These are phyloP conservation scores for Bradypodion pumilum DNA, from an alignment of 2,797 vertebrate species.

Conservation along the genomic window DNA sequence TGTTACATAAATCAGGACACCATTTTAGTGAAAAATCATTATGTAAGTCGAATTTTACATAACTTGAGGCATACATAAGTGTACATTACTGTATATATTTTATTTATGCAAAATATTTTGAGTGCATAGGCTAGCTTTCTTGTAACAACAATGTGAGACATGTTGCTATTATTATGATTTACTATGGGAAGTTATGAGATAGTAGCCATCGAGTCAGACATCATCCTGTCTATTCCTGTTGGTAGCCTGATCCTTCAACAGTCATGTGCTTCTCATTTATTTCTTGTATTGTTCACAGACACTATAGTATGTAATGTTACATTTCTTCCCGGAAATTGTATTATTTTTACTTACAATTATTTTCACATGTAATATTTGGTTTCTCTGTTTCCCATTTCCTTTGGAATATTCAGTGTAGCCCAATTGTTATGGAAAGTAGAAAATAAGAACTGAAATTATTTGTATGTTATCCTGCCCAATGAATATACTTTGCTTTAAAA, in stretches of 20 bases:
- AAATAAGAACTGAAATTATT: neutral
- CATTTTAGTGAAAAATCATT: too few relatives aligned
- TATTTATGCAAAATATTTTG: neutral
- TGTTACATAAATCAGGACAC: too few relatives aligned
- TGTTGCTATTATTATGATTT: neutral
- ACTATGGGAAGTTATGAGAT: neutral
- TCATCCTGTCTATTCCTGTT: neutral
- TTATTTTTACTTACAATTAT: neutral
- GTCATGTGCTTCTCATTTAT: neutral
- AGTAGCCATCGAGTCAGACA: neutral
- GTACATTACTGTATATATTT: too few relatives aligned
- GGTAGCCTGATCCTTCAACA: neutral
- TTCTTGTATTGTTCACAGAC: too few relatives aligned
- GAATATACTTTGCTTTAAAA: slow-evolving; percentile 6
- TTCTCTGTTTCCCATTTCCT: neutral
- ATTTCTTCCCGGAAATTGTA: too few relatives aligned
- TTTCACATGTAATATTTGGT: neutral
- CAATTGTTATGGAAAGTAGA: neutral
- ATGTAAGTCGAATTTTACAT: too few relatives aligned
- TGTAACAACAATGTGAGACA: neutral
- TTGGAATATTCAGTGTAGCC: neutral
- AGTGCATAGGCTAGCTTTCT: neutral
- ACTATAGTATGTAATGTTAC: neutral
- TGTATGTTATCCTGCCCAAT: neutral
- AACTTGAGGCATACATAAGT: too few relatives aligned